phyloP scores from a whole-genome alignment of 2,797 vertebrate species.

The Austrolebias charrua region DNA sequence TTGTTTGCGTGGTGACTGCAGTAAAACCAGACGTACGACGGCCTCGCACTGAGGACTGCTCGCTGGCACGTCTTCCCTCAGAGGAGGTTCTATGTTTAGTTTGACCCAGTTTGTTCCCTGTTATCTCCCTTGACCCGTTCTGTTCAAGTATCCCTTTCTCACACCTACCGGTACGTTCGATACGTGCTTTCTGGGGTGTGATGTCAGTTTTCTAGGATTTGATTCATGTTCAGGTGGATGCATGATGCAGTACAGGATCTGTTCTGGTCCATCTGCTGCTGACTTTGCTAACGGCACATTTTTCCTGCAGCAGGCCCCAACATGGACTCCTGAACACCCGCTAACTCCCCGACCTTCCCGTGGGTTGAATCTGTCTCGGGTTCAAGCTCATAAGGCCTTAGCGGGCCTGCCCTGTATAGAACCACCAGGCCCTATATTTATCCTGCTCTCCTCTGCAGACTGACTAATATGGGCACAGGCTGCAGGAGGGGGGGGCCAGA shows the following conservation, averaged over 20 bases:
- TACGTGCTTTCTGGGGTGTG: too few species aligned
- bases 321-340: slow-evolving; percentile 33
- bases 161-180: too few species aligned
- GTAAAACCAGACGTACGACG: too few species aligned
- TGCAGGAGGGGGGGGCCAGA: slow-evolving; percentile 74
- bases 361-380: slow-evolving; percentile 33
- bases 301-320: slow-evolving; percentile 28
- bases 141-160: slow-evolving; percentile 4
- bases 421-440: slow-evolving; percentile 81
- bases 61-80: background rate
- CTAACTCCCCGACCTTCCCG: slow-evolving; percentile 25
- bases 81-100: slow-evolving; percentile 44
- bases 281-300: slow-evolving; percentile 14
- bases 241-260: background rate
- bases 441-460: slow-evolving; percentile 68
- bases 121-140: slow-evolving; percentile 27
- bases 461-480: slow-evolving; percentile 81
- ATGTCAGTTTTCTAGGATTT: background rate
- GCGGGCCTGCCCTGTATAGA: slow-evolving; percentile 43
- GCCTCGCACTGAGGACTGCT: background rate
- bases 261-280: slow-evolving; percentile 3
- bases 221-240: background rate
- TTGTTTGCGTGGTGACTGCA: background rate
- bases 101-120: slow-evolving; percentile 33
- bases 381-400: slow-evolving; percentile 68